Percentiles rank a stretch among this genome's conserved stretches.
Evolutionary conservation across 2,113 vertebrate genomes (phyloP).

Genomic region (Monarcha castaneiventris): DNA sequence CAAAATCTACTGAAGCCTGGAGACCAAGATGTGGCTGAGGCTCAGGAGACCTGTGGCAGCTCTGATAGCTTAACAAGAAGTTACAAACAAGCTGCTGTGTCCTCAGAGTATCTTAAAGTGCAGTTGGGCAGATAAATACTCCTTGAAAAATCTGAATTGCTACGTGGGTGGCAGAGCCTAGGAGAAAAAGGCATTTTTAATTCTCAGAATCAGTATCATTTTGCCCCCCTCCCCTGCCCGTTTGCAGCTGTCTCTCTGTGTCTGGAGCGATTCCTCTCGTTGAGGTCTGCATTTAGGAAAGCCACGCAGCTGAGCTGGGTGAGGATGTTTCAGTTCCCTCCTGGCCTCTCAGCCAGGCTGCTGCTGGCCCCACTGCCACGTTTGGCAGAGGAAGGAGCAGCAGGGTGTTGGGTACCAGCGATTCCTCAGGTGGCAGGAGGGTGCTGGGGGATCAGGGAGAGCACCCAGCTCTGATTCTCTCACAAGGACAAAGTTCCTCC

Average conservation of each 20-base stretch:
- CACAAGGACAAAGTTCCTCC: neutral
- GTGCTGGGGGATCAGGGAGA: neutral
- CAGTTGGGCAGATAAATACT: neutral
- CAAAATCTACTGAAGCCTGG: neutral
- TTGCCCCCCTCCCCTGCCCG: fast-evolving
- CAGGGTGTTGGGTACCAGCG: neutral
- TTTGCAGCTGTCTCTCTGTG: neutral
- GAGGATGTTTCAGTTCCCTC: neutral
- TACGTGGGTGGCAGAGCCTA: neutral
- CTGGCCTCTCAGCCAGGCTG: neutral
- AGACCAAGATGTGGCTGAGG: neutral
- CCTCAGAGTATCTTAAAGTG: neutral
- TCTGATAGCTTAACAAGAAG: neutral
- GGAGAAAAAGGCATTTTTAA: neutral
- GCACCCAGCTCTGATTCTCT: neutral
- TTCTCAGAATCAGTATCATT: neutral
- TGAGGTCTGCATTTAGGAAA: neutral
- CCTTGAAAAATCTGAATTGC: neutral
- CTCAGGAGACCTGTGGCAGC: neutral
- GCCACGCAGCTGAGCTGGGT: neutral
- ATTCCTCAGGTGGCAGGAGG: neutral
- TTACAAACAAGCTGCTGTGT: neutral
- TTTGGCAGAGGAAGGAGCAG: neutral
- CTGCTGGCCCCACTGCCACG: fast-evolving
- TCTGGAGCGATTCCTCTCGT: fast-evolving